A percentile compares a stretch with the other conserved stretches of the same genome.
Conservation (phyloP, 2,888 invertebrate species). For the Norana najaformis region DNA sequence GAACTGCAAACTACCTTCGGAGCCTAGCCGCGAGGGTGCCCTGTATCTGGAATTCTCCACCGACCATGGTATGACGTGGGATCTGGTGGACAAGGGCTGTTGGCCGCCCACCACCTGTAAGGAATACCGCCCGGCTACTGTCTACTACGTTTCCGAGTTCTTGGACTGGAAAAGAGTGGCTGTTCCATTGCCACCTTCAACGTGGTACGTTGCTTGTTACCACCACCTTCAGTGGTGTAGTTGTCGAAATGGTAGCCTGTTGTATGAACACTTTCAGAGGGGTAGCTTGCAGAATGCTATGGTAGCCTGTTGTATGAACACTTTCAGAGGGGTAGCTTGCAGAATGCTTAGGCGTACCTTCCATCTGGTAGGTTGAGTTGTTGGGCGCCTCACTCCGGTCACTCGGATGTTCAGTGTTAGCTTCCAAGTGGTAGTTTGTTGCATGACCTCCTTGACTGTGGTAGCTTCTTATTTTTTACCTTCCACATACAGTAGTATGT, state of each 20-base stretch:
- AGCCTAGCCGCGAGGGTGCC: conserved; percentile 48
- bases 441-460: too few species aligned
- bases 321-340: too few species aligned
- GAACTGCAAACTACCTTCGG: conserved; percentile 58
- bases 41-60: conserved; percentile 59
- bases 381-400: too few species aligned
- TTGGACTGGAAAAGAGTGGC: conserved; percentile 60
- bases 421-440: too few species aligned
- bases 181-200: conserved; percentile 57
- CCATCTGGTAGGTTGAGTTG: too few species aligned
- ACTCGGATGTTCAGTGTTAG: too few species aligned
- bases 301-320: background rate
- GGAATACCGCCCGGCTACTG: conserved; percentile 57
- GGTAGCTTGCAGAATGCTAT: too few species aligned
- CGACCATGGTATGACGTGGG: conserved; percentile 63
- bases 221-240: too few species aligned
- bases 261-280: background rate
- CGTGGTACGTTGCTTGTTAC: conserved; percentile 50
- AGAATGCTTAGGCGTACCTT: background rate
- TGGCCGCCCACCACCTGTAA: conserved; percentile 57
- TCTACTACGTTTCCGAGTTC: conserved; percentile 59
- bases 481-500: too few species aligned
- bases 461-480: too few species aligned
- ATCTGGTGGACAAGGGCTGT: conserved; percentile 58
- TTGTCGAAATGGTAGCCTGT: too few species aligned